Conservation (phyloP, 2,888 invertebrate genomes). For the Microplitis manilae region DNA sequence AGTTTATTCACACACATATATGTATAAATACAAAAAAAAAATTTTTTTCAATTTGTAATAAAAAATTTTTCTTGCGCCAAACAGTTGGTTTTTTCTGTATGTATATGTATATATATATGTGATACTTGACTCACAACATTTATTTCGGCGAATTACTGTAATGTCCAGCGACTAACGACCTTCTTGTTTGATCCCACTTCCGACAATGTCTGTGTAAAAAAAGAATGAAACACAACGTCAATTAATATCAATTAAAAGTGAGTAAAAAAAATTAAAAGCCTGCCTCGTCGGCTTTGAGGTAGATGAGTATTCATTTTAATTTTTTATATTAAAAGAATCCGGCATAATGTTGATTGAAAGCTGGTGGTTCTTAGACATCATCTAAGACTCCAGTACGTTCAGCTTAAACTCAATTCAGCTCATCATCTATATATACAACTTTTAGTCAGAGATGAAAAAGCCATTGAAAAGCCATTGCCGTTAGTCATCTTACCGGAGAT, state of each 20-base stretch:
- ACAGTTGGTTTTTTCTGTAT: no score
- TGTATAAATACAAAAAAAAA: no score
- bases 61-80: no score
- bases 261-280: constrained; percentile 1
- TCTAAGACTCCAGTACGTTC: no score
- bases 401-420: no score
- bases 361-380: background rate
- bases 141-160: constrained; percentile 7
- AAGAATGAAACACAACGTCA: background rate
- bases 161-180: constrained; percentile 43
- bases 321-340: background rate
- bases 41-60: no score
- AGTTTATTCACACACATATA: background rate
- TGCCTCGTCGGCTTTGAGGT: background rate
- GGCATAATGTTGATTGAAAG: background rate
- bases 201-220: constrained; percentile 41
- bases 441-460: background rate
- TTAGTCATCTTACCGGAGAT: background rate
- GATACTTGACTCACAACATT: background rate
- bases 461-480: background rate
- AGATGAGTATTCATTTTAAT: background rate
- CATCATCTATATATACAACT: no score
- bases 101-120: no score
- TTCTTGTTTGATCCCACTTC: constrained; percentile 55
- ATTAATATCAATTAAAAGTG: background rate